Conservation (phyloP, 2,113 vertebrate genomes). For the Coturnix japonica region DNA sequence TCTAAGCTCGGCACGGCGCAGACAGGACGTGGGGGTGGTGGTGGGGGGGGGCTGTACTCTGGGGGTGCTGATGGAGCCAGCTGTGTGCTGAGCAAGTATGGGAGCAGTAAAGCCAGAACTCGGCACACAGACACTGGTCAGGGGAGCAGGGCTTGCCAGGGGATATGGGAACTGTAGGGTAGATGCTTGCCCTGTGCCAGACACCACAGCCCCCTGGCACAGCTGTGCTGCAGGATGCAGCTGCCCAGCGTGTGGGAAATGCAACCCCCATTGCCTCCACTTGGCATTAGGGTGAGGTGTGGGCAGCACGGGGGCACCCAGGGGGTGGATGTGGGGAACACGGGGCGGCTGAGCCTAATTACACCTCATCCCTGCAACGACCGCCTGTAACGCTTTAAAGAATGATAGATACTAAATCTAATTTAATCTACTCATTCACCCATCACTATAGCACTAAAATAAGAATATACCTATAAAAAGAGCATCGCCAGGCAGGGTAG, state of each 20-base stretch:
- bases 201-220: neutral
- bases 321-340: neutral
- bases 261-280: fast-evolving
- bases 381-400: constrained; percentile 8
- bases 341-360: neutral
- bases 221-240: neutral
- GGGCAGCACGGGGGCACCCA: neutral
- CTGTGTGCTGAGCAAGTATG: neutral
- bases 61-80: neutral
- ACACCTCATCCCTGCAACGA: neutral
- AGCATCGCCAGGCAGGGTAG: constrained; percentile 54
- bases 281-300: neutral
- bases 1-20: neutral
- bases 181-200: neutral
- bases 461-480: constrained; percentile 67
- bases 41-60: neutral
- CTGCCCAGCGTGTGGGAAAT: neutral
- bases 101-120: neutral
- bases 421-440: constrained; percentile 63
- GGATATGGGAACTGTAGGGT: neutral
- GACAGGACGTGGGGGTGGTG: fast-evolving
- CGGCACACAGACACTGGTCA: fast-evolving
- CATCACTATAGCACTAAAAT: constrained; percentile 58
- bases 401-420: constrained; percentile 54
- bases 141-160: neutral